Evolutionary conservation across 2,113 vertebrate genomes (phyloP).

Genomic region (Symphodus melops): DNA sequence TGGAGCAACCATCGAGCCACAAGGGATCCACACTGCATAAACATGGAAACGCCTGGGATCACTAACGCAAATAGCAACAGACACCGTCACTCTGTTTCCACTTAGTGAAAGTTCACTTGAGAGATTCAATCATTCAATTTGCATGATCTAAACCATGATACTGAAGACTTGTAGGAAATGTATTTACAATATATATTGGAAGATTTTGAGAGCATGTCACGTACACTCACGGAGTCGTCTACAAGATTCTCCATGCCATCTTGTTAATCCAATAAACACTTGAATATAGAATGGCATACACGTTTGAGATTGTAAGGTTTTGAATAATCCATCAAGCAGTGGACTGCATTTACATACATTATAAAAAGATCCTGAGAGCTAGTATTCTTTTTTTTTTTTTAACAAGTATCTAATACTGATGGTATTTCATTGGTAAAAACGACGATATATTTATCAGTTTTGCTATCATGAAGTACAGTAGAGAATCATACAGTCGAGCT

Average conservation of each 20-base stretch:
- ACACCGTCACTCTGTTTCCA: slow-evolving; percentile 46
- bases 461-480: too few relatives aligned
- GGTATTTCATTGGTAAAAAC: too few relatives aligned
- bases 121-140: slow-evolving; percentile 23
- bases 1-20: slow-evolving; percentile 12
- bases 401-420: neutral
- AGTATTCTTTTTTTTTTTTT: too few relatives aligned
- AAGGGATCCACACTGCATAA: slow-evolving; percentile 16
- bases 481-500: too few relatives aligned
- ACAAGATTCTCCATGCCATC: slow-evolving; percentile 6
- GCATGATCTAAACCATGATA: neutral
- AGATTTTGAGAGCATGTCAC: neutral
- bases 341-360: slow-evolving; percentile 5
- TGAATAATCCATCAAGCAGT: slow-evolving; percentile 3
- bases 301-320: slow-evolving; percentile 8
- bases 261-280: neutral
- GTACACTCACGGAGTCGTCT: neutral
- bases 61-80: slow-evolving; percentile 38
- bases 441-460: too few relatives aligned
- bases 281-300: slow-evolving; percentile 8
- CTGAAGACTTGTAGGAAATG: neutral
- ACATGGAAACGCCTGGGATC: slow-evolving; percentile 45
- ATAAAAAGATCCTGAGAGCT: neutral
- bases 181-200: neutral
- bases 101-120: slow-evolving; percentile 28